Percentiles rank a stretch among this genome's conserved stretches.
Conservation (phyloP, 2,797 vertebrate genomes). For the Dicrostonyx torquatus region DNA sequence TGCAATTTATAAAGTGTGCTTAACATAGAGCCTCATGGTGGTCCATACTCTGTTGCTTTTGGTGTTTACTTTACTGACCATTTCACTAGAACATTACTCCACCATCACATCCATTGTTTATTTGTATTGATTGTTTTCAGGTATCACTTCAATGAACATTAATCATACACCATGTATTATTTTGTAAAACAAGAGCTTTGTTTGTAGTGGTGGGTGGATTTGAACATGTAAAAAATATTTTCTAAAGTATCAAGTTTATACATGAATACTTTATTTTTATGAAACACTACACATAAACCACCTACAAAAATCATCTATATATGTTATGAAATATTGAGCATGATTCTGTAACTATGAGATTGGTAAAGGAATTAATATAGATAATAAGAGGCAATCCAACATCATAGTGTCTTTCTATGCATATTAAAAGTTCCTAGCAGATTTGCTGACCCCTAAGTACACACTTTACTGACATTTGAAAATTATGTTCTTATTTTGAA, state of each 20-base stretch:
- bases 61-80: background rate
- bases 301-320: background rate
- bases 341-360: background rate
- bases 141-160: background rate
- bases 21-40: background rate
- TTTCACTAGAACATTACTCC: background rate
- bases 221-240: background rate
- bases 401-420: background rate
- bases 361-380: background rate
- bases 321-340: background rate
- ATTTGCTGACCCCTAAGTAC: background rate
- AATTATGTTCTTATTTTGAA: background rate
- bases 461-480: background rate
- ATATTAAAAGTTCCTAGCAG: too few species aligned
- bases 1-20: background rate
- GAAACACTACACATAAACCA: background rate
- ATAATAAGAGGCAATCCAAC: background rate
- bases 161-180: background rate
- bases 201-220: too few species aligned
- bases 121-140: background rate
- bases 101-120: background rate
- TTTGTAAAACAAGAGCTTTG: background rate
- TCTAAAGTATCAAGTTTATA: background rate
- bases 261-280: background rate
- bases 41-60: background rate